A percentile compares a stretch with the other conserved stretches of the same genome.
Conservation (phyloP, 2,113 vertebrate genomes). For the Zosterops lateralis region DNA sequence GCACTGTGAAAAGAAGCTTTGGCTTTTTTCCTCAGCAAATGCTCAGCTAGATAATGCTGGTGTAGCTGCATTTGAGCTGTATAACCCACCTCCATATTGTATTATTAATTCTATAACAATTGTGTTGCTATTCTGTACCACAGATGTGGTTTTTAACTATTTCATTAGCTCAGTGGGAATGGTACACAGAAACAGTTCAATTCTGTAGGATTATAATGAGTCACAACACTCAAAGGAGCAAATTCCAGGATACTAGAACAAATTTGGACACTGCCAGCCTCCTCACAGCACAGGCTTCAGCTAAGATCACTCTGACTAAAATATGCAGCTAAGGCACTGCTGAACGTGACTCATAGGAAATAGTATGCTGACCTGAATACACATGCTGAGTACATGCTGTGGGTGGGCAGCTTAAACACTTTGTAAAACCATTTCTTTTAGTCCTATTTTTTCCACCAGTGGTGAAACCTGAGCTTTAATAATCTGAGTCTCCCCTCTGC, state of each 20-base stretch:
- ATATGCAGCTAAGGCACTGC: slow-evolving; percentile 46
- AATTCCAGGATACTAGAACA: slow-evolving; percentile 48
- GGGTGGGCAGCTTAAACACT: not conserved
- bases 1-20: not conserved
- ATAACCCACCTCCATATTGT: not conserved
- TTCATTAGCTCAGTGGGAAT: slow-evolving; percentile 28
- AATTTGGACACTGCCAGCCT: slow-evolving; percentile 35
- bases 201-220: slow-evolving; percentile 15
- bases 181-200: slow-evolving; percentile 8
- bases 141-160: not conserved
- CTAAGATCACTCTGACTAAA: slow-evolving; percentile 41
- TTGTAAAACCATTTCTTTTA: slow-evolving; percentile 19
- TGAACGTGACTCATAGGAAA: slow-evolving; percentile 56
- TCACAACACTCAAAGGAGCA: slow-evolving; percentile 30
- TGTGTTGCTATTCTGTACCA: not conserved
- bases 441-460: not conserved
- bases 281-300: slow-evolving; percentile 21
- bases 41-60: not conserved
- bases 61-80: slow-evolving; percentile 4
- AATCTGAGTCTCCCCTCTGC: not conserved
- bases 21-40: not conserved
- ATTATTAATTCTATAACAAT: slow-evolving; percentile 47
- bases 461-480: not conserved
- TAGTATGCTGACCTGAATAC: slow-evolving; percentile 51
- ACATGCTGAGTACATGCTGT: not conserved